Evolutionary conservation across 2,888 invertebrate species (phyloP), one percentile per base, ranked within the genome.

Genomic region (Unio pictorum): DNA sequence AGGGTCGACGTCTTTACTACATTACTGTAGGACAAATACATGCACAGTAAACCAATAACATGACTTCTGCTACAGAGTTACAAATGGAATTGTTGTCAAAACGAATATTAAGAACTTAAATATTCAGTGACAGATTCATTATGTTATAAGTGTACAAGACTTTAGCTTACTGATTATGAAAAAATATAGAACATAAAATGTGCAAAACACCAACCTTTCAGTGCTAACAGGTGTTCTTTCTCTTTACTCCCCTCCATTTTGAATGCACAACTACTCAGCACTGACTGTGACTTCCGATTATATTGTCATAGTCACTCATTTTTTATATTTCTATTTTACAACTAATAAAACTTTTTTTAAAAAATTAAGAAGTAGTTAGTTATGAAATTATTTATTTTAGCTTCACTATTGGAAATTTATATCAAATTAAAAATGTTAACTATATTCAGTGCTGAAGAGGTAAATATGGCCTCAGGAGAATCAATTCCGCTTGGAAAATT

Each of bases 241-340:
- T 86, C 86, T 76, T 83, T 82, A 64, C 71, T 77, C 59, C 80
- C 82, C 70, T 86, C 86, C 86, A 86, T 86, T 69, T 81, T 85
- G 81, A 69, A 61, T 65, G 26, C 55, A 54, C 8, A 30, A 30
- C 34, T 18, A 20, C 20, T 20, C 26, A 30, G 26, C 28, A 61
- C 28, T 26, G 4, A 30, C 26, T 15, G 26, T 17, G 11, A 4
- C 11, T 61, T 26, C 30, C 15, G 17, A 8, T 20, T 8, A 61
- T 8, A 17, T 17, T 61, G 17, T 61, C 23, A 61, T 61, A 61
- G 7, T 28, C 34, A 23, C 5, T 30, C 23, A 30, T 34, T 17
- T 20, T 20, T 30, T 15, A 66, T n/a, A 26, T 59, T 34, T 45
- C 15, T 45, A 1, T 45, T 45, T 45, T 15, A 45, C 8, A 45